Base-by-base conservation (phyloP, 1,140 invertebrate species). In the Cylas formicarius region DNA sequence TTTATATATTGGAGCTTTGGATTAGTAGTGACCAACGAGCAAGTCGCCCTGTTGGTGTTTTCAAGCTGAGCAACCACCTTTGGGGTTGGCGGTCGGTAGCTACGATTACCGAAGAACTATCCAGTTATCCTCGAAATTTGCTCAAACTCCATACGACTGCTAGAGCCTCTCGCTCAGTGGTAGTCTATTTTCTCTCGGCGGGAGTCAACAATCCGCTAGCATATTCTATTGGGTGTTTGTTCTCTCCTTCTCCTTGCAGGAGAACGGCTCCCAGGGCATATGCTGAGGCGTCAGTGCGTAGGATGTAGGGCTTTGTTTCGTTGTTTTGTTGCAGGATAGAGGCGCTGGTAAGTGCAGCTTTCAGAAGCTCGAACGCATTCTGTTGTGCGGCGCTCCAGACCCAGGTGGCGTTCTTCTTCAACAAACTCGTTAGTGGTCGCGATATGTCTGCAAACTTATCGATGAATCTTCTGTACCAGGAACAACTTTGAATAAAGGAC, bases 11-110 rank as follows among this genome's bases (percentile, higher is more conserved):
- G n/a, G n/a, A n/a, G n/a, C n/a, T n/a, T 3, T 5, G 7, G 48
- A 16, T 10, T 51, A 32, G 13, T 35, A 50, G n/a, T 14, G 19
- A 13, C 46, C 36, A 0, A 55, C 69, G 46, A 0, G 67, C 67
- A 4, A 70, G 26, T 2, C 62, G 34, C 6, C 66, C 64, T 0
- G 48, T 61, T 0, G 69, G 62, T 2, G 65, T 62, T 52, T 69
- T 72, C 0, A 70, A 46, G 2, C 14, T 37, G 23, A 65, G 54
- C 0, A 77, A 49, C 68, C 70, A 76, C 33, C 53, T 57, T 2
- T 76, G 45, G 0, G 68, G 56, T 33, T 52, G 45, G 20, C 57
- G 49, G 23, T 57, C 57, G 2, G 55, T 59, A 0, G 58, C 43
- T 1, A 69, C 53, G 3, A 18, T 57, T 18, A 72, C 61, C 16